Evolutionary conservation across 2,888 invertebrate genomes (phyloP).

Genomic region (Hanleya hanleyi): DNA sequence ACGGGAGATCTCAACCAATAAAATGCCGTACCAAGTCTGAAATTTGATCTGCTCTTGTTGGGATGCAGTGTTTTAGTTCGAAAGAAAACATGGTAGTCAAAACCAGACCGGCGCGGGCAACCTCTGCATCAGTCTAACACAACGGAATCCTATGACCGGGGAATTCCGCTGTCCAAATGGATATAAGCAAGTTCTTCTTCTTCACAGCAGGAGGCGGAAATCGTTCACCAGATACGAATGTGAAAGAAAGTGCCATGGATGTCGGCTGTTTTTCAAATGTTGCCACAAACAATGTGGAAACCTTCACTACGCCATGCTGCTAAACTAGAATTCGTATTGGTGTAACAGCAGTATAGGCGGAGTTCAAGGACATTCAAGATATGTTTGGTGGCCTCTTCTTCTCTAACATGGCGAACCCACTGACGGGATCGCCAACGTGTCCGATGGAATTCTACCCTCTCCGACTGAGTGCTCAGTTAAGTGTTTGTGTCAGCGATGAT

Average conservation of each 20-base stretch:
- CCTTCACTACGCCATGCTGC: slow-evolving; percentile 32
- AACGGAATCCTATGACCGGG: slow-evolving; percentile 57
- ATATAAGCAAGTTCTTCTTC: slow-evolving; percentile 46
- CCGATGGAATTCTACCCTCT: slow-evolving; percentile 51
- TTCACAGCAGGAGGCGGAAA: slow-evolving; percentile 30
- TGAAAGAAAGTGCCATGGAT: slow-evolving; percentile 38
- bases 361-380: slow-evolving; percentile 43
- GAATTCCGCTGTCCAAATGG: slow-evolving; percentile 46
- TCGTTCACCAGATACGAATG: slow-evolving; percentile 12
- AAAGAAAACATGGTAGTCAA: too few species aligned
- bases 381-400: slow-evolving; percentile 62
- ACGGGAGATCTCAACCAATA: too few species aligned
- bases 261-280: slow-evolving; percentile 40
- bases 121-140: slow-evolving; percentile 17
- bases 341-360: slow-evolving; percentile 49
- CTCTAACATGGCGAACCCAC: slow-evolving; percentile 38
- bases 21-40: too few species aligned
- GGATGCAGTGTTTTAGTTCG: too few species aligned
- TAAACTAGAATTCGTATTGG: slow-evolving; percentile 53
- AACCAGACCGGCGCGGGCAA: not conserved
- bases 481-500: slow-evolving; percentile 61
- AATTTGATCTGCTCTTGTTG: too few species aligned
- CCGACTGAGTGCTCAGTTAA: slow-evolving; percentile 40
- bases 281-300: slow-evolving; percentile 38
- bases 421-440: slow-evolving; percentile 47